Evolutionary conservation across 92 coral and sea anemone species (phyloP), one percentile per base, ranked within the genome.

Genomic region (Scolanthus callimorphus): DNA sequence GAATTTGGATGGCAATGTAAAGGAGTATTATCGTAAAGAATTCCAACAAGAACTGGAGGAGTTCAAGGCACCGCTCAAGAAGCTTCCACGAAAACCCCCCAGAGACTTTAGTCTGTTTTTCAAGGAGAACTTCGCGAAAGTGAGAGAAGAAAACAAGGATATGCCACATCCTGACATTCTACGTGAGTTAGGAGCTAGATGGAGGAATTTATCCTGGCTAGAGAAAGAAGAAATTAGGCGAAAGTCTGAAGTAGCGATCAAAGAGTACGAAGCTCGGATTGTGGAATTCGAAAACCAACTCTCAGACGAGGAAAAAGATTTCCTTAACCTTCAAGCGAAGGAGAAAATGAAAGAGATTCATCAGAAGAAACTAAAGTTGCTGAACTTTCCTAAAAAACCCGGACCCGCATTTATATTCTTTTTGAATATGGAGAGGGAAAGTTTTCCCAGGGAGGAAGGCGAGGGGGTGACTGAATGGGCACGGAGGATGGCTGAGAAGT

Each of bases 81-180:
- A 76, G 39, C 31, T 82, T 23, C 96, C 96, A 26, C 82, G 79
- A 45, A 66, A 73, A 54, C 96, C 96, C 34, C 76, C 96, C n/a
- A 70, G 81, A 19, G 20, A 63, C 1, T 88, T 72, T 55, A 70
- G 70, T 22, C 67, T 70, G 52, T 88, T 88, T 53, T 67, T 88
- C n/a, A 59, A 70, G 30, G 96, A 82, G 49, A 88, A 53, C 65
- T 76, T 52, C 70, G 76, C 65, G 1, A 57, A 20, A 13, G 25
- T 57, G 3, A 46, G 47, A 10, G 27, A 19, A 27, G 54, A 62
- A 51, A 55, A 75, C 50, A 69, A 81, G 1, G 71, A 27, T 3
- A 49, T 50, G 25, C 26, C 15, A 31, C 48, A 58, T 0, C 58
- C 26, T 51, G 88, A 76, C 29, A 49, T 82, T 51, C 56, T 57